Percentiles rank a stretch among this genome's conserved stretches.
Evolutionary conservation across 1,140 invertebrate genomes (phyloP).

Genomic region (Tribolium castaneum): DNA sequence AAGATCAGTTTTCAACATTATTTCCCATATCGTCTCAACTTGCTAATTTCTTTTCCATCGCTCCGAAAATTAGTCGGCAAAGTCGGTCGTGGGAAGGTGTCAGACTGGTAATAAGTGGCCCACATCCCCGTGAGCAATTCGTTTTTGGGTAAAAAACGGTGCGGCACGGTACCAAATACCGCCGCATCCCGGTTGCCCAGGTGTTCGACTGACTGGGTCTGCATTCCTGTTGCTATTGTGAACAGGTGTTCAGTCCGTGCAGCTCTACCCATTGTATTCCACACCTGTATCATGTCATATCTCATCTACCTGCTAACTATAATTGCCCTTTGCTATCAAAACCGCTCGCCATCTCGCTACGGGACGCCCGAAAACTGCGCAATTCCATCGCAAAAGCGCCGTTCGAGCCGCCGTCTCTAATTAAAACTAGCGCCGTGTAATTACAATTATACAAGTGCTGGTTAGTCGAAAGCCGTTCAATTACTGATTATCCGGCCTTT

Average conservation of each 20-base stretch:
- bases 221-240: constrained; percentile 49
- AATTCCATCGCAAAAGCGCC: background rate
- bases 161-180: constrained; percentile 15
- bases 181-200: constrained; percentile 39
- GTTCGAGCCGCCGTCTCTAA: constrained; percentile 8
- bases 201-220: constrained; percentile 48
- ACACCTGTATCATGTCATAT: constrained; percentile 54
- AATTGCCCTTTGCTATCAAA: constrained; percentile 13
- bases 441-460: constrained; percentile 23
- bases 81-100: constrained; percentile 23
- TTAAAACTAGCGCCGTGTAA: constrained; percentile 26
- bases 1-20: background rate
- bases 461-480: constrained; percentile 17
- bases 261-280: constrained; percentile 46
- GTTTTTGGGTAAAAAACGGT: constrained; percentile 21
- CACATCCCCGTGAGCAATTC: constrained; percentile 1
- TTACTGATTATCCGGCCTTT: constrained; percentile 18
- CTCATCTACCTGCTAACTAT: constrained; percentile 45
- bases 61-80: background rate
- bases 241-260: constrained; percentile 50
- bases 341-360: constrained; percentile 12
- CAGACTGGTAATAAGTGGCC: background rate
- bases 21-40: background rate
- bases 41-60: background rate
- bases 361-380: background rate